These are phyloP conservation scores for Ciconia boyciana DNA, from an alignment of 2,113 vertebrate genomes.

Conservation along the genomic window DNA sequence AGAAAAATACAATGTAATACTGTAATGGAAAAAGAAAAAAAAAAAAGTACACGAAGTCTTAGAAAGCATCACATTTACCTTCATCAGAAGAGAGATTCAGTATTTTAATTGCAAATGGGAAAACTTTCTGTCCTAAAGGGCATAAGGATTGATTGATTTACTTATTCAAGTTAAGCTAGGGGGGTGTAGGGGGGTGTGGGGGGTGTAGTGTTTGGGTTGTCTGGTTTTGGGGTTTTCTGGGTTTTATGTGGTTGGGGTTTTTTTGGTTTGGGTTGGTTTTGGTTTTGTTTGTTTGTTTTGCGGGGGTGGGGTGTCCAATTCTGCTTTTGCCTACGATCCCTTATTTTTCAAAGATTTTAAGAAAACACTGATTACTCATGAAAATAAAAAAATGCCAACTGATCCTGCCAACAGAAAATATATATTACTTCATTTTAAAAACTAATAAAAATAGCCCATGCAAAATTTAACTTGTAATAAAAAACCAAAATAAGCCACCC, in stretches of 20 bases:
- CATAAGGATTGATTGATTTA: not conserved
- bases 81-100: not conserved
- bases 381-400: not conserved
- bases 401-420: not conserved
- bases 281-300: not conserved
- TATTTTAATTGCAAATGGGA: not conserved
- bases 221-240: not conserved
- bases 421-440: not conserved
- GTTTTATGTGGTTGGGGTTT: not conserved
- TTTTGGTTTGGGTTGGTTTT: not conserved
- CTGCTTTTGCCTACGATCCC: not conserved
- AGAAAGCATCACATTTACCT: not conserved
- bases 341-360: not conserved
- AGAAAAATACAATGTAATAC: not conserved
- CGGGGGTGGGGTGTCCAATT: accelerated
- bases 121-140: not conserved
- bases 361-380: not conserved
- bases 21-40: not conserved
- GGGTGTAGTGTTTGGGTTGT: too few relatives aligned
- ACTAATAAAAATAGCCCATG: not conserved
- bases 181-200: too few relatives aligned
- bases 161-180: not conserved
- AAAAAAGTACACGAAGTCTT: not conserved
- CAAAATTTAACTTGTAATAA: not conserved
- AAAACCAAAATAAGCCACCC: not conserved